A percentile compares a stretch with the other conserved stretches of the same genome.
phyloP scores from a whole-genome alignment of 2,888 invertebrate genomes.

The Campopleginae sp. region DNA sequence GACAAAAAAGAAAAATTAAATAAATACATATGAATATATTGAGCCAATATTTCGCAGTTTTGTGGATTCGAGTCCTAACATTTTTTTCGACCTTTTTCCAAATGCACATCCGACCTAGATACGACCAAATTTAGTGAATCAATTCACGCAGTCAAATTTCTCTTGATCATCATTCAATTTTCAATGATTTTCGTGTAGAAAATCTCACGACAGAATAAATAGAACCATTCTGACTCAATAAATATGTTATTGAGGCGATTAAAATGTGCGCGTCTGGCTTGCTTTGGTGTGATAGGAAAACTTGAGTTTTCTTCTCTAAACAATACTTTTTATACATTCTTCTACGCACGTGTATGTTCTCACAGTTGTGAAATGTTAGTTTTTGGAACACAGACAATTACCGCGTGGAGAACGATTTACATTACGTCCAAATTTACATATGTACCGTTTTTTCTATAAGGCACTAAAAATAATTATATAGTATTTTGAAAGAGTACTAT shows the following conservation, averaged over 20 bases:
- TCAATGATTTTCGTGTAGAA: not conserved
- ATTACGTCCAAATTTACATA: constrained; percentile 18
- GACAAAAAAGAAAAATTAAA: constrained; percentile 70
- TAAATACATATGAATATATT: constrained; percentile 75
- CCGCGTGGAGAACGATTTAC: constrained; percentile 41
- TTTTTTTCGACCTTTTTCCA: constrained; percentile 73
- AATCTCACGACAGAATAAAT: not conserved
- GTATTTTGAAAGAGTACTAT: constrained; percentile 31
- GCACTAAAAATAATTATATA: constrained; percentile 24
- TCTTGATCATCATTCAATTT: not conserved
- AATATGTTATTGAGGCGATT: too few relatives aligned
- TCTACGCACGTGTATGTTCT: not conserved
- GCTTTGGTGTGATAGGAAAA: not conserved
- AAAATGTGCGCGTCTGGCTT: too few relatives aligned
- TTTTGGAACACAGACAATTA: constrained; percentile 16
- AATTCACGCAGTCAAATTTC: not conserved
- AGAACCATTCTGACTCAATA: too few relatives aligned
- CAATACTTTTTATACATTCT: not conserved
- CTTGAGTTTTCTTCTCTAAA: not conserved
- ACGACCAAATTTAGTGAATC: not conserved
- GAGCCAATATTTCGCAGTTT: constrained; percentile 75
- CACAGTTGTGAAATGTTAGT: constrained; percentile 49
- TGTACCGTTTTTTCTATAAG: constrained; percentile 2
- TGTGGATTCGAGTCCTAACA: constrained; percentile 81
- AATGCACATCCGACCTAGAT: too few relatives aligned